Evolutionary conservation across 1,140 invertebrate species (phyloP), one percentile per base, ranked within the genome.

Genomic region (Brachionus manjavacas): DNA sequence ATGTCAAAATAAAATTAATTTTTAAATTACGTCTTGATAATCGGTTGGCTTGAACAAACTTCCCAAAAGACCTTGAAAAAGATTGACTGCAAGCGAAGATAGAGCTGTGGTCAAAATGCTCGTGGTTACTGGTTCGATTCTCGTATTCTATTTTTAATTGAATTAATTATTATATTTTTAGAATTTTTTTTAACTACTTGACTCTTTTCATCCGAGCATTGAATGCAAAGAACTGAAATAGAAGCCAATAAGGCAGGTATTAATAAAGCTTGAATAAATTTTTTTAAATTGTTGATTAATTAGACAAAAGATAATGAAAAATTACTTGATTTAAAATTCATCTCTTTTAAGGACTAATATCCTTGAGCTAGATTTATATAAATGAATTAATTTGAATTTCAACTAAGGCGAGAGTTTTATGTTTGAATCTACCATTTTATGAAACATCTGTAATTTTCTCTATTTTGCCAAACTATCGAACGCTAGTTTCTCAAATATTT

Each of bases 1-100:
- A 1, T 43, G 43, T 16, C 7, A 1, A 41, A 12, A 35, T 6
- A 66, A 46, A n/a, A 83, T 35, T 20, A 39, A 23, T 4, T 49
- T 64, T 68, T 25, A 14, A 31, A 25, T 81, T 81, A 81, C 79
- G 52, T 81, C 79, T 81, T 81, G 79, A 31, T 81, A 68, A 64
- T 81, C 79, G 1, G 3, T 14, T 81, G 79, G 79, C 31, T 81
- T 81, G 79, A 81, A 81, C 20, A 81, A 64, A 12, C 60, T 52
- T n/a, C 79, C 39, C 3, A 68, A 16, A 20, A 81, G 16, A 28
- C 79, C 64, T 81, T 81, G 79, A 20, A 81, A 68, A 35, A 81
- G 16, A 68, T 46, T 68, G 12, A 81, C 79, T 11, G 79, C 79
- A 12, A 81, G 9, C 14, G 52, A 64, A n/a, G 49, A 35, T 12